Conservation (phyloP, 2,797 vertebrate genomes). For the Enteromius mattozi region DNA sequence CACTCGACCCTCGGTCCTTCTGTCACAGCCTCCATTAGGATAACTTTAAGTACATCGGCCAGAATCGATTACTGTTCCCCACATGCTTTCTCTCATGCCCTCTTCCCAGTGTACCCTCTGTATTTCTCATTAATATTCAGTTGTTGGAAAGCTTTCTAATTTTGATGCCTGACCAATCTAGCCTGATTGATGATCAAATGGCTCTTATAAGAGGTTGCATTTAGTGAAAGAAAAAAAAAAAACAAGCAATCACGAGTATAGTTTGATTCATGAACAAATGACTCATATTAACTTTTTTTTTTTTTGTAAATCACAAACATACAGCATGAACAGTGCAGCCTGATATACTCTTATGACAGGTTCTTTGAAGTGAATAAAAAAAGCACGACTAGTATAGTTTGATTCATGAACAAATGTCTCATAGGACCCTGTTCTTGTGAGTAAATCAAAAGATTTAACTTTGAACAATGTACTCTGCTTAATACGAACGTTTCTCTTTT, state of each 20-base stretch:
- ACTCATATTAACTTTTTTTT: background rate
- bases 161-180: background rate
- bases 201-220: background rate
- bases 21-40: slow-evolving; percentile 76
- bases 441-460: background rate
- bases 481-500: background rate
- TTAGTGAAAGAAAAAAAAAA: background rate
- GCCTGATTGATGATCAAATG: background rate
- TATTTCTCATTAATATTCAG: slow-evolving; percentile 21
- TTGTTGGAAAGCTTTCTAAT: slow-evolving; percentile 40
- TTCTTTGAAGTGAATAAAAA: background rate
- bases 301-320: background rate
- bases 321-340: background rate
- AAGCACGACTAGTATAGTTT: background rate
- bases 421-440: background rate
- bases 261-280: background rate
- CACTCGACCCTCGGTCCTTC: too few species aligned
- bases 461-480: background rate
- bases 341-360: background rate
- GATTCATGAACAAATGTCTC: background rate
- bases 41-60: slow-evolving; percentile 73
- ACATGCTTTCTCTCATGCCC: slow-evolving; percentile 50
- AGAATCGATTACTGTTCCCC: slow-evolving; percentile 52
- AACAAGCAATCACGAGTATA: background rate
- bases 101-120: background rate